A percentile compares a stretch with the other conserved stretches of the same genome.
Evolutionary conservation across 2,113 vertebrate genomes (phyloP).

Genomic region (Entelurus aequoreus): DNA sequence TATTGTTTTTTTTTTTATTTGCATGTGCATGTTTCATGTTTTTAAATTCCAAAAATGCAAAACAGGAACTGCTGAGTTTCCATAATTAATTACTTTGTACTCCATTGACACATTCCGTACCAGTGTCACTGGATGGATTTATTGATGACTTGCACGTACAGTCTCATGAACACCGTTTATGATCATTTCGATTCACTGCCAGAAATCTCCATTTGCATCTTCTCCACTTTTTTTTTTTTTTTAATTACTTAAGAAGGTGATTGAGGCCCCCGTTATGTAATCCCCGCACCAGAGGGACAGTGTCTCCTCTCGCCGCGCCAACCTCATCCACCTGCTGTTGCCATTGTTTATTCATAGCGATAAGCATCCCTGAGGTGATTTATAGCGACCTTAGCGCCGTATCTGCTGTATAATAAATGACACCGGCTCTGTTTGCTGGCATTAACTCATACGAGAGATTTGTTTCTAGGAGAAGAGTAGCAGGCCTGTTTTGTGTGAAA

Average conservation of each 20-base stretch:
- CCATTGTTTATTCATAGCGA: conserved; percentile 47
- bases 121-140: too few relatives aligned
- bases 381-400: conserved; percentile 47
- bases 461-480: conserved; percentile 22
- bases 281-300: conserved; percentile 35
- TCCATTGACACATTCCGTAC: too few relatives aligned
- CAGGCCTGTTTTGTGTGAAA: conserved; percentile 29
- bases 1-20: too few relatives aligned
- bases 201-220: conserved; percentile 1
- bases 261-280: conserved; percentile 51
- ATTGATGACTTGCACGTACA: not conserved
- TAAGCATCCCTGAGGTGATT: conserved; percentile 59
- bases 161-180: not conserved
- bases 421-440: conserved; percentile 14
- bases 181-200: not conserved
- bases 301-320: conserved; percentile 34
- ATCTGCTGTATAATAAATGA: conserved; percentile 46
- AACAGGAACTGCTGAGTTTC: too few relatives aligned
- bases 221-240: conserved; percentile 2
- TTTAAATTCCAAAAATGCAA: too few relatives aligned
- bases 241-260: conserved; percentile 30
- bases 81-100: too few relatives aligned
- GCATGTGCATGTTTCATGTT: too few relatives aligned
- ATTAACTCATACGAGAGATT: conserved; percentile 33
- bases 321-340: conserved; percentile 44